Evolutionary conservation across 2,797 vertebrate species (phyloP), one percentile per base, ranked within the genome.

Genomic region (Thamnophis elegans): DNA sequence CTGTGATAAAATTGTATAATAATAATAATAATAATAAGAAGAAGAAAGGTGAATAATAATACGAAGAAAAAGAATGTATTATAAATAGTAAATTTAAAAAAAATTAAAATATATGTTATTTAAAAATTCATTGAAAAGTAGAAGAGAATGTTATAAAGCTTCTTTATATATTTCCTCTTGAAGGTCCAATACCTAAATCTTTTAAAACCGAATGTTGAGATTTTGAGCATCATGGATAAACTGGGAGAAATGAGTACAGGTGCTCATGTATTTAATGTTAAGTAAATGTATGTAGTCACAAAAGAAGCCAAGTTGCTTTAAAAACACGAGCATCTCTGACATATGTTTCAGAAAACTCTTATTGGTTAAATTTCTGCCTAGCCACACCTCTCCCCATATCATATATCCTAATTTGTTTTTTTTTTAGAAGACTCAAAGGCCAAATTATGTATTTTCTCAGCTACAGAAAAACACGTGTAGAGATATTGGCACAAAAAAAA

Each of bases 401-500:
- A 42, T 78, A 42, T 20, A 78, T 22, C 42, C 73, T 25, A 42
- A 47, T 78, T 78, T 25, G n/a, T 11, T 9, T 8, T 36, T 1
- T 0, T 42, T 78, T 47, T 42, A 20, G 73, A 78, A 42, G 36
- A 78, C 18, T 42, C 36, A 78, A 22, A 11, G 36, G 11, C 54
- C 22, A 59, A 12, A 18, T 28, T 14, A 47, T 42, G 3, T 58
- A 42, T 56, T 85, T 90, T 85, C 2, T 47, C 55, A 18, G 14
- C 14, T 47, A n/a, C 8, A 65, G 51, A 28, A 36, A 56, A 60
- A 54, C 8, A 4, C 4, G 1, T 58, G n/a, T 58, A 58, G 58
- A 54, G 62, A 28, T n/a, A 65, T 36, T 51, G 11, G 2, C 20
- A 22, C 4, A 95, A 91, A 94, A 93, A 95, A 93, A 95, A 89